These are phyloP conservation scores for Eremophila alpestris DNA, from an alignment of 2,797 vertebrate genomes.

Conservation along the genomic window DNA sequence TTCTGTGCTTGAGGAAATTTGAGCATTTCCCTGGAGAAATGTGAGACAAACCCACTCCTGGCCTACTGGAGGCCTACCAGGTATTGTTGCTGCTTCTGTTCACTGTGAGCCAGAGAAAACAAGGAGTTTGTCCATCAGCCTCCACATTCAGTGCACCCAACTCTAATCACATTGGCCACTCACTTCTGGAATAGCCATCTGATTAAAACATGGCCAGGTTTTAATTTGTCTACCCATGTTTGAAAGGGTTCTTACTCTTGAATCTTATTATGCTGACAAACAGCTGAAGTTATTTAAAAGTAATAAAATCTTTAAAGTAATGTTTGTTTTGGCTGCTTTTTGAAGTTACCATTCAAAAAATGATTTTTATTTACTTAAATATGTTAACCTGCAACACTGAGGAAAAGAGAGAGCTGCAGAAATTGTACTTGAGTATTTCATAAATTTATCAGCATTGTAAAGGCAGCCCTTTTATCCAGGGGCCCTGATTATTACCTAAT, in stretches of 20 bases:
- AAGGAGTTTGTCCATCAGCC: not conserved
- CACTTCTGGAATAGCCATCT: conserved; percentile 51
- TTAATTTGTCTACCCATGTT: not conserved
- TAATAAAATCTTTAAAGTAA: not conserved
- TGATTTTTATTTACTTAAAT: conserved; percentile 56
- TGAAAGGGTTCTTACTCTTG: not conserved
- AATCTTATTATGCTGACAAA: not conserved
- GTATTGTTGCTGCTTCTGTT: not conserved
- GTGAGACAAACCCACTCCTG: not conserved
- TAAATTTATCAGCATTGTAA: not conserved
- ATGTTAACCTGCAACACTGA: conserved; percentile 72
- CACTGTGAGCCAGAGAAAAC: not conserved
- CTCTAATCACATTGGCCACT: not conserved
- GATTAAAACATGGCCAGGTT: not conserved
- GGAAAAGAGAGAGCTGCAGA: conserved; percentile 71
- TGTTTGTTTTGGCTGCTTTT: not conserved
- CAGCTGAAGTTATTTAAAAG: not conserved
- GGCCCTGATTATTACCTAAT: not conserved
- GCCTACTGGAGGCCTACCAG: not conserved
- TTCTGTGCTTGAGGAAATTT: not conserved
- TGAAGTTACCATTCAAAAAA: conserved; percentile 38
- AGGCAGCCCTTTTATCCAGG: not conserved
- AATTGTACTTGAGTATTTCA: not conserved
- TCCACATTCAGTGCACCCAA: not conserved
- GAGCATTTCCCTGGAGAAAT: not conserved